phyloP scores from a whole-genome alignment of 2,113 vertebrate species.

The human (Homo sapiens) region GRCh38 chr1:205746501-205747000 shows the following conservation, averaged over 20 bases:
- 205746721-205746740: background rate
- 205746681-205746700: conserved; percentile 24
- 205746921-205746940: background rate
- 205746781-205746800: background rate
- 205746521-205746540: background rate
- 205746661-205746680: background rate
- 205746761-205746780: background rate
- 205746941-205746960: background rate
- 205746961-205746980: background rate
- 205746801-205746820: background rate
- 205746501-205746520: background rate
- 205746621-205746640: background rate
- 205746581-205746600: conserved; percentile 35
- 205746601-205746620: background rate
- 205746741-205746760: background rate
- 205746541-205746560: background rate
- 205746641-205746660: conserved; percentile 20
- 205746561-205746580: background rate
- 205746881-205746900: background rate
- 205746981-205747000: background rate
- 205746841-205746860: background rate
- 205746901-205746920: background rate
- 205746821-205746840: background rate
- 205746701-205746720: background rate
- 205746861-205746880: background rate